Evolutionary conservation across 2,888 invertebrate species (phyloP).

Genomic region (Pandemis heparana): DNA sequence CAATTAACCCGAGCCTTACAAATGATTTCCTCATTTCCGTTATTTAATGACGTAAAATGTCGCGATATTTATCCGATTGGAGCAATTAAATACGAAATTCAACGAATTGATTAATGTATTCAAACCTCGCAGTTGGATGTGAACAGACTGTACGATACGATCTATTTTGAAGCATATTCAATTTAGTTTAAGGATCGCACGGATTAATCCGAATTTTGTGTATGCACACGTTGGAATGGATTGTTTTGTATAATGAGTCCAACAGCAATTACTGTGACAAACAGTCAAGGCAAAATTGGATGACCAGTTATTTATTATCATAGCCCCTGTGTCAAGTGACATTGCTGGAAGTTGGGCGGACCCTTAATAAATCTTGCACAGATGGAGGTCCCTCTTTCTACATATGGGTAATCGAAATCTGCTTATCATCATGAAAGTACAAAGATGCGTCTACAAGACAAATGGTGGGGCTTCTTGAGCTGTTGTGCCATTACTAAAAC

Average conservation of each 20-base stretch:
- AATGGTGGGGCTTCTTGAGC: background rate
- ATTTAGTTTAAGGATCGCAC: background rate
- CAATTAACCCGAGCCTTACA: constrained; percentile 1
- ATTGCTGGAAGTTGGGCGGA: background rate
- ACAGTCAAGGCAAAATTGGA: constrained; percentile 7
- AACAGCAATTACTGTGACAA: constrained; percentile 6
- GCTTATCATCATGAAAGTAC: constrained; percentile 6
- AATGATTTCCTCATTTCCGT: constrained; percentile 1
- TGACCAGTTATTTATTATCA: constrained; percentile 13
- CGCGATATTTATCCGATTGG: background rate
- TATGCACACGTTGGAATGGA: background rate
- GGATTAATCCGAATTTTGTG: background rate
- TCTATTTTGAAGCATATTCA: background rate
- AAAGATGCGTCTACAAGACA: background rate
- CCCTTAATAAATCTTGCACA: constrained; percentile 14
- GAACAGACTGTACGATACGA: background rate
- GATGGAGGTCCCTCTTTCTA: background rate
- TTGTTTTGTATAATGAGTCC: background rate
- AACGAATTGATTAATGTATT: constrained; percentile 10
- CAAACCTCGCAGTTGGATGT: background rate
- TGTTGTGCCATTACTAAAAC: background rate
- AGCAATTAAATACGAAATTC: constrained; percentile 2
- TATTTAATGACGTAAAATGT: constrained; percentile 5
- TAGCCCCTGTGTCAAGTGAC: constrained; percentile 7
- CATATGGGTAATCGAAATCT: constrained; percentile 8